phyloP scores from a whole-genome alignment of 2,797 vertebrate genomes.

The Aulostomus chinensis region DNA sequence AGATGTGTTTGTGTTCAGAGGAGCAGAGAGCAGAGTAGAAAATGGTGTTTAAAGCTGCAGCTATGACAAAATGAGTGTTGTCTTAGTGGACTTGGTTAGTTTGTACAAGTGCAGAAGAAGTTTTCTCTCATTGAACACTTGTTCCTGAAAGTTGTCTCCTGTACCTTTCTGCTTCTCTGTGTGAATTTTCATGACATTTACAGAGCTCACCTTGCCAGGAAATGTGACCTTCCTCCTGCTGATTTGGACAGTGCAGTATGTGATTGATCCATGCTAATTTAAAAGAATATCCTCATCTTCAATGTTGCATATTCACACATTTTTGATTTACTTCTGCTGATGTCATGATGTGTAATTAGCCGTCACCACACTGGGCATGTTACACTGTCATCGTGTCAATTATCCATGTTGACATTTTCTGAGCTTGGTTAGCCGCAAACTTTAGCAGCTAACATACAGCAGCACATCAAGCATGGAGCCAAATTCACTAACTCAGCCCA shows the following conservation, averaged over 20 bases:
- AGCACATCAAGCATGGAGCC: conserved; percentile 38
- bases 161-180: conserved; percentile 3
- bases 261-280: conserved; percentile 12
- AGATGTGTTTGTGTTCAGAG: conserved; percentile 42
- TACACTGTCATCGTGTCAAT: conserved; percentile 18
- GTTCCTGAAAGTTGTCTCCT: conserved; percentile 24
- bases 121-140: too few relatives aligned
- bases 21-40: conserved; percentile 25
- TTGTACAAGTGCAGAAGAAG: too few relatives aligned
- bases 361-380: conserved; percentile 28
- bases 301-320: conserved; percentile 11
- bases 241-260: conserved; percentile 10
- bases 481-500: conserved; percentile 40
- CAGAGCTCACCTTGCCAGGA: conserved; percentile 50
- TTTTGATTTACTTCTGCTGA: conserved; percentile 19
- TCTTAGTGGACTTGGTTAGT: too few relatives aligned
- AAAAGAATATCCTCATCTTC: conserved; percentile 34
- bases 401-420: too few relatives aligned
- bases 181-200: conserved; percentile 49
- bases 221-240: conserved; percentile 41
- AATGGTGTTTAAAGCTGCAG: conserved; percentile 46
- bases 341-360: conserved; percentile 27
- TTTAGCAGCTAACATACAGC: conserved; percentile 30
- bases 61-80: conserved; percentile 54
- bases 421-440: conserved; percentile 39